phyloP scores from a whole-genome alignment of 2,797 vertebrate species.

The Malurus splendens region DNA sequence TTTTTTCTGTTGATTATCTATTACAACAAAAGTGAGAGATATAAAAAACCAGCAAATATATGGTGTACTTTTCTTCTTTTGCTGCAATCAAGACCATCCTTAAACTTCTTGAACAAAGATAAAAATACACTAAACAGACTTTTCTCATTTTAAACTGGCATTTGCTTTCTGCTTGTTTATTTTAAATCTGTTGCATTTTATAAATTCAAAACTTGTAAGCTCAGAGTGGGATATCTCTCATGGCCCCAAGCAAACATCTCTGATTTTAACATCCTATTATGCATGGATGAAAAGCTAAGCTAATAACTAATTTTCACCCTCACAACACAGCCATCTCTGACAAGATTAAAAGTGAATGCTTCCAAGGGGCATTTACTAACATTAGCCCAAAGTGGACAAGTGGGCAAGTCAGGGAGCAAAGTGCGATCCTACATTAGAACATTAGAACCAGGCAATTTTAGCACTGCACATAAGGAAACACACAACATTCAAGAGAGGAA shows the following conservation, averaged over 20 bases:
- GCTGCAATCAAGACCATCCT: not conserved
- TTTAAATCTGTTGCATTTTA: slow-evolving; percentile 40
- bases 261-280: slow-evolving; percentile 55
- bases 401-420: not conserved
- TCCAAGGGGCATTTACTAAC: slow-evolving; percentile 22
- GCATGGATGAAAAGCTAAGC: slow-evolving; percentile 43
- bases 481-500: not conserved
- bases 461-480: not conserved
- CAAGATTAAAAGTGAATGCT: slow-evolving; percentile 23
- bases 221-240: not conserved
- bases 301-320: slow-evolving; percentile 58
- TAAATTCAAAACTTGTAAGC: slow-evolving; percentile 20
- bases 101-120: not conserved
- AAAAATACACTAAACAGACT: not conserved
- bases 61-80: not conserved
- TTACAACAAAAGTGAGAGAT: not conserved
- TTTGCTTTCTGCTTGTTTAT: slow-evolving; percentile 19
- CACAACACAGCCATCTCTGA: slow-evolving; percentile 14
- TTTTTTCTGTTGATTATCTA: not conserved
- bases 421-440: not conserved
- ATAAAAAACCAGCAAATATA: not conserved
- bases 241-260: slow-evolving; percentile 28
- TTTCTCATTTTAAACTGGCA: slow-evolving; percentile 16
- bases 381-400: slow-evolving; percentile 23
- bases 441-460: slow-evolving; percentile 1